Percentiles rank a stretch among this genome's conserved stretches.
phyloP scores from a whole-genome alignment of 1,140 invertebrate species.

The Paramacrobiotus metropolitanus region DNA sequence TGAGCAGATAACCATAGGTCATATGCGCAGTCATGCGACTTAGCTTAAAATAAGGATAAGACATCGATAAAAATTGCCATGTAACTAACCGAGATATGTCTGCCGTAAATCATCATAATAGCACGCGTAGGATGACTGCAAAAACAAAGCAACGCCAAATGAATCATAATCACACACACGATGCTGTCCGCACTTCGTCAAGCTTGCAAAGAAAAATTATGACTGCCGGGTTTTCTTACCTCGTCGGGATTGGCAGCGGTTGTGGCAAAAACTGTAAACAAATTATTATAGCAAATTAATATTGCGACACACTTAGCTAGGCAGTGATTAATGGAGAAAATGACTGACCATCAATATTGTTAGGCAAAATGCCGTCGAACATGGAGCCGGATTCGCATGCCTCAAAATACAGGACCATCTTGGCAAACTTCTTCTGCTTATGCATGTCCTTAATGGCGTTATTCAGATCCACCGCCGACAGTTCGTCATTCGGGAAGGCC shows the following conservation, averaged over 20 bases:
- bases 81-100: conserved; percentile 27
- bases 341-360: conserved; percentile 29
- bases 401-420: conserved; percentile 38
- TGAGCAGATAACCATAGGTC: too few relatives aligned
- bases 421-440: conserved; percentile 23
- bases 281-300: too few relatives aligned
- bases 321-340: conserved; percentile 10
- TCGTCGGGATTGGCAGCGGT: conserved; percentile 36
- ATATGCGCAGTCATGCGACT: too few relatives aligned
- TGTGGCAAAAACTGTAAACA: conserved; percentile 33
- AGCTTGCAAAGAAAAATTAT: too few relatives aligned
- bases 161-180: conserved; percentile 19
- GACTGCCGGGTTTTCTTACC: conserved; percentile 17
- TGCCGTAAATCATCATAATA: conserved; percentile 28
- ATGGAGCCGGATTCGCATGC: conserved; percentile 42
- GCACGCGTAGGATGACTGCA: conserved; percentile 31
- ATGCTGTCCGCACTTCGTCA: too few relatives aligned
- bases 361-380: conserved; percentile 33
- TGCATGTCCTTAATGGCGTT: conserved; percentile 28
- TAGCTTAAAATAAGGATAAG: too few relatives aligned
- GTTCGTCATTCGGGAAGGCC: conserved; percentile 29
- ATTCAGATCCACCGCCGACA: conserved; percentile 24
- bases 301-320: too few relatives aligned
- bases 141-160: conserved; percentile 3
- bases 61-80: too few relatives aligned